Percentiles rank a stretch among this genome's conserved stretches.
Conservation (phyloP, 2,113 vertebrate species). For the Cavia porcellus region DNA sequence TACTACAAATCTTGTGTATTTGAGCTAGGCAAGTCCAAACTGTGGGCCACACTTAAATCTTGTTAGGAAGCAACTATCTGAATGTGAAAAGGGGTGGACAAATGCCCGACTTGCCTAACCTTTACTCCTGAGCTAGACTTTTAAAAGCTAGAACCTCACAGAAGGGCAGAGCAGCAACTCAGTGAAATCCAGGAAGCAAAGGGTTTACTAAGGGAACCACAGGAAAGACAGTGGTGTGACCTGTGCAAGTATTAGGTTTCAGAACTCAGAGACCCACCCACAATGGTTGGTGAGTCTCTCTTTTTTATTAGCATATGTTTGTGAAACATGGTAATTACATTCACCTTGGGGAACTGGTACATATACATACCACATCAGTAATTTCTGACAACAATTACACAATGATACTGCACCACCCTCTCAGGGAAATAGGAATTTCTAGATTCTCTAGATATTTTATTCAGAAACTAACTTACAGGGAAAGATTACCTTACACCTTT, state of each 20-base stretch:
- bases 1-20: background rate
- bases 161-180: background rate
- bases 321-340: background rate
- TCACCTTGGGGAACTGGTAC: background rate
- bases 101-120: background rate
- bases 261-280: background rate
- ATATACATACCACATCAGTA: background rate
- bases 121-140: background rate
- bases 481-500: background rate
- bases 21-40: background rate
- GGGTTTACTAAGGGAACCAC: background rate
- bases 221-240: background rate
- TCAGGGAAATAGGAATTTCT: background rate
- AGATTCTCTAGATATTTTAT: background rate
- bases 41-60: background rate
- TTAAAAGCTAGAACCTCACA: background rate
- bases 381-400: background rate
- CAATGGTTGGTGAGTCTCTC: background rate
- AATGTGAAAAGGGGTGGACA: background rate
- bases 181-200: background rate
- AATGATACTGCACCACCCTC: background rate
- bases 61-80: background rate
- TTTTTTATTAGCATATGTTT: background rate
- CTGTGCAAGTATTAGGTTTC: background rate
- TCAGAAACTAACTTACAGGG: background rate